Base-by-base conservation (phyloP, 2,888 invertebrate genomes). In the Diplolepis rosae region DNA sequence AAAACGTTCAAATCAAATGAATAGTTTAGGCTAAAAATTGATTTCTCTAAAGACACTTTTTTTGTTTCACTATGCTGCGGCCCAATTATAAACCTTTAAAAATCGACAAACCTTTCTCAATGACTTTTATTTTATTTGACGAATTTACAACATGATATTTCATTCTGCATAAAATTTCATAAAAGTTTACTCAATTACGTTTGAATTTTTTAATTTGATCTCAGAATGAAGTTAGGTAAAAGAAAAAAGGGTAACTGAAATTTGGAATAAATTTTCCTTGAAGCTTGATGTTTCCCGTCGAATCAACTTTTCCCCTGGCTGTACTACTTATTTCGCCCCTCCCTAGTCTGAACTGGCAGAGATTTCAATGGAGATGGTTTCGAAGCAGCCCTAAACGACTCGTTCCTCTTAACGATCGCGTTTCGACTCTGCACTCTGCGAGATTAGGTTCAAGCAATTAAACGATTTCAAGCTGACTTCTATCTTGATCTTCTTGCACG, bases 391-490 rank as follows among this genome's bases (percentile, higher is more conserved):
- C 66, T 65, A 65, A 70, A 48, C 68, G 61, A 73, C 66, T 61
- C 72, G 69, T 69, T 72, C 65, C 69, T 69, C 69, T 72, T 72
- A 66, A 72, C 72, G 74, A 68, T 69, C 66, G 42, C 51, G 13
- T 39, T 22, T 50, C 61, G 66, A 61, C 32, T 51, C 70, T 69
- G 48, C 61, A 73, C 70, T 76, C 76, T 73, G 66, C 65, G 65
- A 77, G 78, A 78, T 79, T 79, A 78, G 74, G 77, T 78, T 78
- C 76, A 65, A 72, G 66, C 78, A 78, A 78, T 79, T 75, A 79
- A 78, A 73, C 68, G 76, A 77, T 69, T 74, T 70, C 68, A 45
- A 65, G 68, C 67, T 66, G 65, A 69, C 22, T 48, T 11, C 50
- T 61, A 68, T 68, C 70, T 65, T 30, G 68, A 70, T 68, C 28